Evolutionary conservation across 2,888 invertebrate genomes (phyloP).

Genomic region (Augochlorella aurata): DNA sequence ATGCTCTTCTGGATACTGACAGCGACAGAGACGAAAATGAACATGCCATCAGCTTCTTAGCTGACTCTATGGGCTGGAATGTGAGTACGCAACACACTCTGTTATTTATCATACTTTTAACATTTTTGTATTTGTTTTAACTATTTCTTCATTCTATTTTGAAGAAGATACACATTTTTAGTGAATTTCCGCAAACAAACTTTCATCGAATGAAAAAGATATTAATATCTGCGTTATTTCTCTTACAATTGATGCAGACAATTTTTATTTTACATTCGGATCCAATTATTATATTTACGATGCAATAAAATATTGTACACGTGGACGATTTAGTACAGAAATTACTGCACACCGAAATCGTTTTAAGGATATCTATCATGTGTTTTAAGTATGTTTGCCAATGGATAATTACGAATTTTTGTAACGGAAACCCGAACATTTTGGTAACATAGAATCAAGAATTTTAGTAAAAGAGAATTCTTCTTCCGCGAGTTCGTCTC

Average conservation of each 20-base stretch:
- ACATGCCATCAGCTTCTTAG: constrained; percentile 84
- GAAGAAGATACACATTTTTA: constrained; percentile 10
- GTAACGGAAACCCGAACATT: too few relatives aligned
- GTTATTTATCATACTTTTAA: neutral
- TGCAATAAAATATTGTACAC: too few relatives aligned
- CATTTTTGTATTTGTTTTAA: neutral
- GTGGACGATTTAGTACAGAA: too few relatives aligned
- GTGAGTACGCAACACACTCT: constrained; percentile 84
- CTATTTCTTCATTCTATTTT: neutral
- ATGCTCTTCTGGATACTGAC: constrained; percentile 85
- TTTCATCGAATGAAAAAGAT: neutral
- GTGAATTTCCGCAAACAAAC: neutral
- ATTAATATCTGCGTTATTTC: too few relatives aligned
- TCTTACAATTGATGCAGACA: too few relatives aligned
- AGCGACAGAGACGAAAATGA: constrained; percentile 87
- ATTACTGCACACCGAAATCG: too few relatives aligned
- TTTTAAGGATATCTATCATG: too few relatives aligned
- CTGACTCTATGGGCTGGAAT: constrained; percentile 88
- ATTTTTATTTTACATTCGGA: too few relatives aligned
- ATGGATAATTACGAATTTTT: too few relatives aligned
- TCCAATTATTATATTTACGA: too few relatives aligned
- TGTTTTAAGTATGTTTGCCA: too few relatives aligned
- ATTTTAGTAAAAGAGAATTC: neutral
- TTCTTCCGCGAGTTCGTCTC: neutral
- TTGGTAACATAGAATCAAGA: too few relatives aligned